These are phyloP conservation scores for Phocoena phocoena DNA, from an alignment of 2,113 vertebrate species.

Conservation along the genomic window DNA sequence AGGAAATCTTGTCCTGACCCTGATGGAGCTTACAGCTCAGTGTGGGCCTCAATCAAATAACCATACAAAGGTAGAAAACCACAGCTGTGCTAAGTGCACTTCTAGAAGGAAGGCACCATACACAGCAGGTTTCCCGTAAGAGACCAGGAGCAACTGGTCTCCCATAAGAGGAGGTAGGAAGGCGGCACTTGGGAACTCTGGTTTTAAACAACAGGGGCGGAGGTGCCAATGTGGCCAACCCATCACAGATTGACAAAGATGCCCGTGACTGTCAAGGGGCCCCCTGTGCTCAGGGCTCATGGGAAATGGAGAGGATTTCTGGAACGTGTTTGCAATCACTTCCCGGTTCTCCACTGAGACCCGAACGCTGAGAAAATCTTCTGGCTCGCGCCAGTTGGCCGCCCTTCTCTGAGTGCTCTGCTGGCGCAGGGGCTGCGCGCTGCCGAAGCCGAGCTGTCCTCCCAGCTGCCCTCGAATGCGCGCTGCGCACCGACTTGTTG, in stretches of 20 bases:
- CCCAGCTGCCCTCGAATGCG: too few species aligned
- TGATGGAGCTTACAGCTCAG: background rate
- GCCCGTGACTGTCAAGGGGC: background rate
- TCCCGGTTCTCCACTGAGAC: background rate
- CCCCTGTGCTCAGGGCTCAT: background rate
- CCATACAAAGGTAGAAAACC: rapidly evolving
- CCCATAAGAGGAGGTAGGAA: background rate
- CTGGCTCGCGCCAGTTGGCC: background rate
- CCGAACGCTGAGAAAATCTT: background rate
- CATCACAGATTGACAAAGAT: background rate
- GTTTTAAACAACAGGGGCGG: background rate
- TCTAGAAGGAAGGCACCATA: background rate
- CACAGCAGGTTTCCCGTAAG: background rate
- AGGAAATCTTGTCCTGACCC: background rate
- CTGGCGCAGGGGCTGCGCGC: rapidly evolving
- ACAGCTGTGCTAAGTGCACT: background rate
- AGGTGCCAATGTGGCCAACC: background rate
- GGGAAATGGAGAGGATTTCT: background rate
- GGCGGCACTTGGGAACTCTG: background rate
- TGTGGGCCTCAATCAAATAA: background rate
- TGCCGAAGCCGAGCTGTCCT: rapidly evolving
- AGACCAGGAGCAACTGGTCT: background rate
- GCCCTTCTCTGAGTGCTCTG: rapidly evolving
- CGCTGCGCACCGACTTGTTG: background rate
- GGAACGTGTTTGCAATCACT: background rate